These are phyloP conservation scores for Hyperoplus immaculatus DNA, from an alignment of 2,797 vertebrate species.

Conservation along the genomic window DNA sequence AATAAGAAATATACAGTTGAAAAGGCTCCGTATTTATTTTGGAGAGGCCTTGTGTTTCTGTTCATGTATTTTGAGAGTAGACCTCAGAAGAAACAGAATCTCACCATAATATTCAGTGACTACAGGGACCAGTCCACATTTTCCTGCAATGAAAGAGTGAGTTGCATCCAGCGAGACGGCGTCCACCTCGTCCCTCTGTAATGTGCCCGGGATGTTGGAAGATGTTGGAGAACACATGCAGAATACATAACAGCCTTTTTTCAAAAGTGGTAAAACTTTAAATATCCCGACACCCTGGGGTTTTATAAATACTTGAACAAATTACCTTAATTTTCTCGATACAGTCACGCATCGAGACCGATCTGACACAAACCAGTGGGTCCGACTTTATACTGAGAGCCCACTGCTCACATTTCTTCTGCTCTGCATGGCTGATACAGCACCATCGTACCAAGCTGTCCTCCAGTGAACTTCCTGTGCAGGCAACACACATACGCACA, in stretches of 20 bases:
- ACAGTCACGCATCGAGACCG: slow-evolving; percentile 88
- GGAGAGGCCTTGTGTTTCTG: not conserved
- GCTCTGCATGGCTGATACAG: slow-evolving; percentile 92
- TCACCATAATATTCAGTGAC: slow-evolving; percentile 93
- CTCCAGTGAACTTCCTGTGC: slow-evolving; percentile 91
- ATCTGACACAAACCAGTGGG: slow-evolving; percentile 91
- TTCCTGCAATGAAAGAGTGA: slow-evolving; percentile 90
- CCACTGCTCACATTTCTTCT: slow-evolving; percentile 93
- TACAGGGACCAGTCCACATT: slow-evolving; percentile 91
- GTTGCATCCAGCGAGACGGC: slow-evolving; percentile 92
- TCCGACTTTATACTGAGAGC: slow-evolving; percentile 90
- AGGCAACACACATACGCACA: not conserved
- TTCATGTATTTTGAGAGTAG: not conserved
- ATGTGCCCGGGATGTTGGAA: slow-evolving; percentile 25
- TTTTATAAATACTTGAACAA: not conserved
- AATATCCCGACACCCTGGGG: not conserved
- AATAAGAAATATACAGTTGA: not conserved
- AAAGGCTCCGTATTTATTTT: not conserved
- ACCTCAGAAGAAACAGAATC: slow-evolving; percentile 10
- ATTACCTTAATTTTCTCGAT: slow-evolving; percentile 93
- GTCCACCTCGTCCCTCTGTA: slow-evolving; percentile 91
- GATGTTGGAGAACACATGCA: not conserved
- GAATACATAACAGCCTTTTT: not conserved
- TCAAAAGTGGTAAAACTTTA: not conserved
- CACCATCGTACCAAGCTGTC: slow-evolving; percentile 95